These are phyloP conservation scores for Chloroceryle inda DNA, from an alignment of 2,797 vertebrate species.

Conservation along the genomic window DNA sequence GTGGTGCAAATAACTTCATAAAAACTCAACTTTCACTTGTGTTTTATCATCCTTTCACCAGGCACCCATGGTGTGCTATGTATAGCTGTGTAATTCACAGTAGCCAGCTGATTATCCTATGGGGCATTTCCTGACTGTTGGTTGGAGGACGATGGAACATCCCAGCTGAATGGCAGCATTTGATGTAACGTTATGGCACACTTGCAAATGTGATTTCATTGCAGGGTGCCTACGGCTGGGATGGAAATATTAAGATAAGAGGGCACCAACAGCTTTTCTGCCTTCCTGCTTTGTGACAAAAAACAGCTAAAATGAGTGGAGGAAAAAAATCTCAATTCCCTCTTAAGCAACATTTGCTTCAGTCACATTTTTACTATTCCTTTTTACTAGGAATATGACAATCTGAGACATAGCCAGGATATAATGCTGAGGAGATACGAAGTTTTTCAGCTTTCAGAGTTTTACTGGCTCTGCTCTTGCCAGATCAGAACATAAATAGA, in stretches of 20 bases:
- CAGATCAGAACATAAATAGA: neutral
- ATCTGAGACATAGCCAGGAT: neutral
- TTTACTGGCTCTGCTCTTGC: neutral
- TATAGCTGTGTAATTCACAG: slow-evolving; percentile 65
- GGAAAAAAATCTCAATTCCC: neutral
- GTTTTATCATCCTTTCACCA: slow-evolving; percentile 62
- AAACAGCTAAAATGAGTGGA: neutral
- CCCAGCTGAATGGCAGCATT: slow-evolving; percentile 29
- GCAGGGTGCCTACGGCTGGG: neutral
- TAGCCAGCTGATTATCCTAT: slow-evolving; percentile 16
- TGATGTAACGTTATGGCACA: slow-evolving; percentile 24
- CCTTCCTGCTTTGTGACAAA: slow-evolving; percentile 3
- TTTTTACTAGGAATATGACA: neutral
- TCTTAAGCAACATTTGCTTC: neutral
- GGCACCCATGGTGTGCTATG: slow-evolving; percentile 56
- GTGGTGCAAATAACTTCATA: slow-evolving; percentile 45
- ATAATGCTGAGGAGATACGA: neutral
- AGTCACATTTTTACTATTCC: neutral
- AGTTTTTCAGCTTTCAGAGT: neutral
- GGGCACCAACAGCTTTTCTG: neutral
- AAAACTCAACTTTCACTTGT: slow-evolving; percentile 15
- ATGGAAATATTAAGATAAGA: slow-evolving; percentile 33
- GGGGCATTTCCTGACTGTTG: slow-evolving; percentile 29
- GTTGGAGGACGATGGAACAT: slow-evolving; percentile 33
- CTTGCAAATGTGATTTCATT: slow-evolving; percentile 32